Evolutionary conservation across 2,888 invertebrate species (phyloP).

Genomic region (Seladonia tumulorum): DNA sequence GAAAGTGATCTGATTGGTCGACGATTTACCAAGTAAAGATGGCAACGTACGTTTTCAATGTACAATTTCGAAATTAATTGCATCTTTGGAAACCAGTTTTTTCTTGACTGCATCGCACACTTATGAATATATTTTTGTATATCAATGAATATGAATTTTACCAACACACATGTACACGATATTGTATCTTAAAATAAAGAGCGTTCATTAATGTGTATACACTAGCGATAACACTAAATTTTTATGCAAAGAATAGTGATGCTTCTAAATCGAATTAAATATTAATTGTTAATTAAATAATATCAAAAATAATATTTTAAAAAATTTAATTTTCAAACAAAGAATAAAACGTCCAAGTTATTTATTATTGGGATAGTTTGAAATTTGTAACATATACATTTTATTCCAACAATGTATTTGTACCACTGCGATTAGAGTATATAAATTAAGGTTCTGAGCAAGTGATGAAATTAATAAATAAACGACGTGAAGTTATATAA

Average conservation of each 20-base stretch:
- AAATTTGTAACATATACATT: neutral
- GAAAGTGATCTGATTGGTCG: slow-evolving; percentile 58
- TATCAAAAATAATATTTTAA: neutral
- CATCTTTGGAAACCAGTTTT: slow-evolving; percentile 18
- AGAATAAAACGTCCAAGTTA: neutral
- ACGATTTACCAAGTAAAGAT: slow-evolving; percentile 59
- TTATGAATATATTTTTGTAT: neutral
- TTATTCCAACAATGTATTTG: slow-evolving; percentile 16
- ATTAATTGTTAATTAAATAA: neutral
- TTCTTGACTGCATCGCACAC: neutral
- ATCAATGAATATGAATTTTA: neutral
- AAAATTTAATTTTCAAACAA: neutral
- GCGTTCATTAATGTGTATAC: neutral
- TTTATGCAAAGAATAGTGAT: neutral
- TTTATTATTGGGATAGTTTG: slow-evolving; percentile 3
- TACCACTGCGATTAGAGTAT: neutral
- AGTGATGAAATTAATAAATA: slow-evolving; percentile 42
- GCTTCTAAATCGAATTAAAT: neutral
- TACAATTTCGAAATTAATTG: slow-evolving; percentile 63
- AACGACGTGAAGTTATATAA: slow-evolving; percentile 40
- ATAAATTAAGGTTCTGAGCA: slow-evolving; percentile 14
- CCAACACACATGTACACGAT: neutral
- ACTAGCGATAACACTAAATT: neutral
- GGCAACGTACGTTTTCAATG: slow-evolving; percentile 58
- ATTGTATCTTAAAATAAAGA: neutral